phyloP scores from a whole-genome alignment of 2,888 invertebrate genomes.

The Mythimna lalbum region DNA sequence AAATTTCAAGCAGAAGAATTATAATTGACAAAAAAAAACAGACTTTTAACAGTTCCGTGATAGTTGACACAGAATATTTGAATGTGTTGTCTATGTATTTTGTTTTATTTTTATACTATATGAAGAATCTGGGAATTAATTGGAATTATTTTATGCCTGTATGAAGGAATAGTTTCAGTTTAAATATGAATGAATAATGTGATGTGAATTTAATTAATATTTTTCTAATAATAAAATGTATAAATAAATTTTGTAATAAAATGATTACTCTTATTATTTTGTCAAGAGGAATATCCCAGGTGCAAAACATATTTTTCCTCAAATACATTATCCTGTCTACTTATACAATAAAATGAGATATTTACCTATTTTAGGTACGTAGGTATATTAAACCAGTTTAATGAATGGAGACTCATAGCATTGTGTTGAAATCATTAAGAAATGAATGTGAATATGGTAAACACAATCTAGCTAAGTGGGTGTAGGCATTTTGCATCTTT shows the following conservation, averaged over 20 bases:
- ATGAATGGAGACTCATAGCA: neutral
- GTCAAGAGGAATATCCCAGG: conserved; percentile 9
- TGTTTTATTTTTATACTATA: conserved; percentile 2
- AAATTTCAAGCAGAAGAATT: conserved; percentile 4
- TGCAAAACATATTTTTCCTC: conserved; percentile 7
- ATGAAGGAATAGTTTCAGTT: neutral
- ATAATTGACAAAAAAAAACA: conserved; percentile 76
- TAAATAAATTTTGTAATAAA: conserved; percentile 31
- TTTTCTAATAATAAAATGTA: conserved; percentile 41
- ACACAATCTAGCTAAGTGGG: neutral
- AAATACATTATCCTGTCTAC: neutral
- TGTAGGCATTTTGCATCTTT: neutral
- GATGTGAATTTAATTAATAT: conserved; percentile 35
- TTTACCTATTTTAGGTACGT: neutral
- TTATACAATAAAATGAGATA: too few relatives aligned
- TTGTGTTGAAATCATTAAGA: neutral
- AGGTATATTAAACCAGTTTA: neutral
- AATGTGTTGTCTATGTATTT: conserved; percentile 27
- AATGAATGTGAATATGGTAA: neutral
- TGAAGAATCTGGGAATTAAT: neutral
- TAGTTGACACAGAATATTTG: conserved; percentile 72
- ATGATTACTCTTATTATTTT: conserved; percentile 17
- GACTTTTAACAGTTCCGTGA: conserved; percentile 83
- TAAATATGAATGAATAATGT: conserved; percentile 13
- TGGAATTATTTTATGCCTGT: conserved; percentile 23